Base-by-base conservation (phyloP, 1,140 invertebrate species). In the Listronotus bonariensis region DNA sequence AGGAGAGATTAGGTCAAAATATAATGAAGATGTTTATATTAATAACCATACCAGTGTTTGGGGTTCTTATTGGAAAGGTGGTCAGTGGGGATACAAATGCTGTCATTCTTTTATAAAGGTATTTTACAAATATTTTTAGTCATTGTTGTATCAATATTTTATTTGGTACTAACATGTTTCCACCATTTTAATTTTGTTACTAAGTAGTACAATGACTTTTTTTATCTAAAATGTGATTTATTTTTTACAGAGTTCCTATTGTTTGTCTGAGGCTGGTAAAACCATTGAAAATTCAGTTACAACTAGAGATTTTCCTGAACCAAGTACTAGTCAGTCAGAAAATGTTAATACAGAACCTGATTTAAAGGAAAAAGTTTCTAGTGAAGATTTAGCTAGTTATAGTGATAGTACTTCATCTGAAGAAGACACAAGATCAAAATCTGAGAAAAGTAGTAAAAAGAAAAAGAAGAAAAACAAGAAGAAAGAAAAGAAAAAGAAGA, bases 21-120 rank as follows among this genome's bases (percentile, higher is more conserved):
- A 98, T 79, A 95, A 98, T 78, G 97, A 99, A 82, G 97, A 99
- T 81, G 84, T 96, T 11, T 87, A 89, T 66, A 87, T 89, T 0
- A 95, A 95, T 75, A 98, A 98, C 78, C 97, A 99, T 77, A 93
- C 89, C 0, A 88, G 88, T 15, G 90, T 99, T 9, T 99, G 92
- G 92, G 97, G 97, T 1, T 98, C 95, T 0, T 98, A 85, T 78
- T 99, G 96, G 96, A 86, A 86, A 68, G 86, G 88, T 65, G 95
- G 94, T 0, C 82, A 87, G 58, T 99, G 97, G 97, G 97, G 96
- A 0, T 99, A 91, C 78, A 92, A 92, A 74, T 99, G 97, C 76
- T 99, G 97, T 80, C 89, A 98, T 78, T 95, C 93, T 0, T 90
- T 92, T 67, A 86, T 99, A 0, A 97, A 97, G 80, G 89, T 90